Evolutionary conservation across 2,888 invertebrate species (phyloP).

Genomic region (Punctoribates punctum): DNA sequence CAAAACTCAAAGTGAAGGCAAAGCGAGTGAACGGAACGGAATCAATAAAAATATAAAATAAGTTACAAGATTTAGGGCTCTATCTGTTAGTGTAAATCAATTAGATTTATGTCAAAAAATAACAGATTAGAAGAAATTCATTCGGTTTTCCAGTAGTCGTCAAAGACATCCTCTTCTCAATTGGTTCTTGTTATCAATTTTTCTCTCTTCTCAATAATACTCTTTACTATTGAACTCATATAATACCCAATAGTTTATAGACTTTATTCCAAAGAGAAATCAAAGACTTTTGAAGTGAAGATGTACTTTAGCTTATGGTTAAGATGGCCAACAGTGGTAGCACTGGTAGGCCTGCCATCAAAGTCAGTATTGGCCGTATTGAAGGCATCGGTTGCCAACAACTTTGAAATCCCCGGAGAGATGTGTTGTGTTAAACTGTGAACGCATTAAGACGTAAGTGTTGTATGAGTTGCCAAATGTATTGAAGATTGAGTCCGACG

Average conservation of each 20-base stretch:
- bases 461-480: conserved; percentile 7
- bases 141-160: neutral
- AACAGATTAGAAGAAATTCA: no score
- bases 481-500: neutral
- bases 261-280: conserved; percentile 24
- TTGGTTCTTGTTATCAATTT: conserved; percentile 27
- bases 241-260: conserved; percentile 13
- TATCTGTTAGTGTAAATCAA: no score
- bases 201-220: neutral
- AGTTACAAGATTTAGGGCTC: no score
- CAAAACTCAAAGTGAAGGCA: no score
- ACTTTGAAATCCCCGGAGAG: conserved; percentile 3
- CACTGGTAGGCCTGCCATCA: neutral
- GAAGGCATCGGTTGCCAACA: neutral
- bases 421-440: conserved; percentile 16
- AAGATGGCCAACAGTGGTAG: no score
- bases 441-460: conserved; percentile 20
- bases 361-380: neutral
- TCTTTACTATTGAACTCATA: neutral
- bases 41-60: no score
- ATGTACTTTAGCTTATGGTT: conserved; percentile 21
- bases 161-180: neutral
- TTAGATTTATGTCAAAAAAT: no score
- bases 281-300: conserved; percentile 15
- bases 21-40: no score